Evolutionary conservation across 2,797 vertebrate species (phyloP).

Genomic region (Cossypha caffra): DNA sequence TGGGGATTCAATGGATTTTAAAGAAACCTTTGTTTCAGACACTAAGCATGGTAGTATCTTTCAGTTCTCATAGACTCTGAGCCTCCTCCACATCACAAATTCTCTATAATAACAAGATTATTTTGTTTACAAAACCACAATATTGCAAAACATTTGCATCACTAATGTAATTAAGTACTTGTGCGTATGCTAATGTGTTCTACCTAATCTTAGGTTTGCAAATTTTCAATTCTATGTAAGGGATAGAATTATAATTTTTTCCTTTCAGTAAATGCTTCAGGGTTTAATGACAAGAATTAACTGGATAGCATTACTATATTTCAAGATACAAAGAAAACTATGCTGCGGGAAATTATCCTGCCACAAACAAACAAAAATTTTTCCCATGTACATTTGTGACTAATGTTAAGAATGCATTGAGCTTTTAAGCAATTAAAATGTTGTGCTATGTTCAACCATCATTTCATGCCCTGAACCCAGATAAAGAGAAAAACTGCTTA

Average conservation of each 20-base stretch:
- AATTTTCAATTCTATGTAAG: slow-evolving; percentile 54
- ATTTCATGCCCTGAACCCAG: neutral
- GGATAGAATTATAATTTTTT: slow-evolving; percentile 43
- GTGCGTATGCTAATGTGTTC: slow-evolving; percentile 54
- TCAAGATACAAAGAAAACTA: slow-evolving; percentile 16
- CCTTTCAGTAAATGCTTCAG: slow-evolving; percentile 20
- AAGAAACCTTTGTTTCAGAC: neutral
- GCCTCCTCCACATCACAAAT: slow-evolving; percentile 58
- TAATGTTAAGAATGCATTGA: neutral
- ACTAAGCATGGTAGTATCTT: neutral
- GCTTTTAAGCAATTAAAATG: slow-evolving; percentile 1
- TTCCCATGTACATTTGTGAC: neutral
- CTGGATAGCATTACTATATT: slow-evolving; percentile 8
- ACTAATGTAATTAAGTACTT: slow-evolving; percentile 77
- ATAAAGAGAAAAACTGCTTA: neutral
- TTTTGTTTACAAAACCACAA: slow-evolving; percentile 73
- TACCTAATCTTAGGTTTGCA: slow-evolving; percentile 70
- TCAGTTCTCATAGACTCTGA: slow-evolving; percentile 59
- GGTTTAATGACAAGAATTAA: slow-evolving; percentile 48
- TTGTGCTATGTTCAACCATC: neutral
- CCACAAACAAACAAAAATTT: slow-evolving; percentile 13
- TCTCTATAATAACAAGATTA: slow-evolving; percentile 72
- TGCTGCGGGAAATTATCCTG: slow-evolving; percentile 7
- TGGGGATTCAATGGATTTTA: slow-evolving; percentile 30
- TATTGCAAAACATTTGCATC: slow-evolving; percentile 76